phyloP scores from a whole-genome alignment of 1,140 invertebrate genomes.

The Lucilia sericata region DNA sequence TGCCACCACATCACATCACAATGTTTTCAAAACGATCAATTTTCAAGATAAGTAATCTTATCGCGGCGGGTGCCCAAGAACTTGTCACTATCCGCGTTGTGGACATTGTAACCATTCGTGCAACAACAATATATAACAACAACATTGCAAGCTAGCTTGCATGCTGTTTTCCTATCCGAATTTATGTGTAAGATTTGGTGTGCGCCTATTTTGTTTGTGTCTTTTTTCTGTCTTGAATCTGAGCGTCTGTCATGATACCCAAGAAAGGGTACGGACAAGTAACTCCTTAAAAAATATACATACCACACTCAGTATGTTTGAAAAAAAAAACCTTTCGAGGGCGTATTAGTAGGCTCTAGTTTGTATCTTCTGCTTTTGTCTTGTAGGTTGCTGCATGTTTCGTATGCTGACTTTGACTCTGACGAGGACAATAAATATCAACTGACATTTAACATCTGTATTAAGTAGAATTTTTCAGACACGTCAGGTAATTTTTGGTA shows the following conservation, averaged over 20 bases:
- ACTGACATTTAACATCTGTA: constrained; percentile 48
- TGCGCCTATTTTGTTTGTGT: constrained; percentile 2
- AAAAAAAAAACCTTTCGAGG: not conserved
- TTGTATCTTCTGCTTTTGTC: not conserved
- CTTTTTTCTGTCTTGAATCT: too few relatives aligned
- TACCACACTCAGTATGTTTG: not conserved
- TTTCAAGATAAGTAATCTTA: constrained; percentile 60
- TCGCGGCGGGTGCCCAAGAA: constrained; percentile 49
- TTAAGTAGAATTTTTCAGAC: constrained; percentile 26
- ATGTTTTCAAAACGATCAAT: constrained; percentile 66
- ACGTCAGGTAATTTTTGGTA: not conserved
- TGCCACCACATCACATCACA: constrained; percentile 67
- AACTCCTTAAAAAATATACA: too few relatives aligned
- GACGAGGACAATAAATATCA: constrained; percentile 7
- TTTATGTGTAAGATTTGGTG: not conserved
- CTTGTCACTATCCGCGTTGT: constrained; percentile 45
- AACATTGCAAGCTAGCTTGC: not conserved
- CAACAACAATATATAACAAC: too few relatives aligned
- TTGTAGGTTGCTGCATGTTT: not conserved
- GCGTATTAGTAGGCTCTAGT: not conserved
- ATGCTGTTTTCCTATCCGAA: not conserved
- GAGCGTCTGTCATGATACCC: too few relatives aligned
- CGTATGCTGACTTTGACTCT: not conserved
- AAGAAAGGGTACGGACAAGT: too few relatives aligned
- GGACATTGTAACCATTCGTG: not conserved